Conservation (phyloP, 2,888 invertebrate genomes). For the Diabrotica balteata region DNA sequence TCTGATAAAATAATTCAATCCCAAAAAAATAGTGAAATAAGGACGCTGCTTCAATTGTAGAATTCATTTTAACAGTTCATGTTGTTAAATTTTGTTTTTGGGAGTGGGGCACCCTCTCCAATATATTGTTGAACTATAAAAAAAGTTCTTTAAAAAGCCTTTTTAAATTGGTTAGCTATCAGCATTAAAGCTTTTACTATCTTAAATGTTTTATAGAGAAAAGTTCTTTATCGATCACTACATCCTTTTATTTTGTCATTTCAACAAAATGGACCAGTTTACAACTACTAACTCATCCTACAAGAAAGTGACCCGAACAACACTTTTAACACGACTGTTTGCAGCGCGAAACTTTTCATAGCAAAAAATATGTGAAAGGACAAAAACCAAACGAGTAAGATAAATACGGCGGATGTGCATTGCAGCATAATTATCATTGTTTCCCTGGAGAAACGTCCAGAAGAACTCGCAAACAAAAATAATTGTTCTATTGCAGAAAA, state of each 20-base stretch:
- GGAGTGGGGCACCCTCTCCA: too few species aligned
- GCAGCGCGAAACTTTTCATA: constrained; percentile 6
- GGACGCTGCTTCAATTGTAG: too few species aligned
- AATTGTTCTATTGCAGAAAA: constrained; percentile 19
- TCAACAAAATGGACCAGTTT: constrained; percentile 3
- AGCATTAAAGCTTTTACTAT: too few species aligned
- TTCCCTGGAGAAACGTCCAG: constrained; percentile 8
- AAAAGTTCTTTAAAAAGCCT: too few species aligned
- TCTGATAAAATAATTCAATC: too few species aligned
- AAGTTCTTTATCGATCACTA: too few species aligned
- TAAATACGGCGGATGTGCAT: constrained; percentile 10
- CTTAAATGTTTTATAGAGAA: too few species aligned
- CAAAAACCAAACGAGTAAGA: constrained; percentile 11
- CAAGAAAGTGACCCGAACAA: constrained; percentile 5
- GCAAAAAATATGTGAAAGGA: constrained; percentile 1
- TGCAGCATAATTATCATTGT: constrained; percentile 17
- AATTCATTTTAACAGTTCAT: too few species aligned
- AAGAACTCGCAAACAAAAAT: constrained; percentile 11
- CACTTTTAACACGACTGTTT: neutral
- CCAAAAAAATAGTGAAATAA: too few species aligned
- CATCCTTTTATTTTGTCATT: neutral
- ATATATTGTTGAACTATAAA: too few species aligned
- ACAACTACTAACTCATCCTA: constrained; percentile 1
- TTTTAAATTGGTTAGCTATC: too few species aligned
- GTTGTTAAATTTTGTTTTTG: too few species aligned